Evolutionary conservation across 2,113 vertebrate species (phyloP).

Genomic region (Apistogramma diplotaenia): DNA sequence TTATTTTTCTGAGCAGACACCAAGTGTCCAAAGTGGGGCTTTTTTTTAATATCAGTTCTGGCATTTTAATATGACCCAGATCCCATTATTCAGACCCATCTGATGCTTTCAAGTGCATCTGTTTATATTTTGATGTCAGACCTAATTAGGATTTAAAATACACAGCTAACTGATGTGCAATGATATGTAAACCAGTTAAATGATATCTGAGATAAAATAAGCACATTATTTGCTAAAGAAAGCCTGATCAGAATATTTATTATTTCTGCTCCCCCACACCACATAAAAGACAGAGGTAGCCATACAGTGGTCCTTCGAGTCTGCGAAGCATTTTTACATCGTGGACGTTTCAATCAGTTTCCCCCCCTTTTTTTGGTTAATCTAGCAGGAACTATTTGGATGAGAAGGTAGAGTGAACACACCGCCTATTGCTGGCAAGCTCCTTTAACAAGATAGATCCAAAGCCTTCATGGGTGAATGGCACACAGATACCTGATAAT

Average conservation of each 20-base stretch:
- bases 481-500: neutral
- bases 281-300: neutral
- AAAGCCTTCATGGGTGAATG: neutral
- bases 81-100: slow-evolving; percentile 11
- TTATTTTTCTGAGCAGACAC: neutral
- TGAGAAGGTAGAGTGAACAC: neutral
- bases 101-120: slow-evolving; percentile 37
- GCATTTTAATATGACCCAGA: slow-evolving; percentile 45
- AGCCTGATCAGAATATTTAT: neutral
- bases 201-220: neutral
- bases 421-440: neutral
- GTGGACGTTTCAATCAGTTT: no score
- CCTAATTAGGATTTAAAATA: slow-evolving; percentile 22
- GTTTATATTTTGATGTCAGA: slow-evolving; percentile 19
- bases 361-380: neutral
- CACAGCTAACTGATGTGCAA: neutral
- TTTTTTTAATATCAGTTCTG: slow-evolving; percentile 10
- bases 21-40: neutral
- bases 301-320: no score
- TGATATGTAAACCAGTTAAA: neutral
- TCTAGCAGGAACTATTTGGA: neutral
- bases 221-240: neutral
- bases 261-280: neutral
- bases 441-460: neutral
- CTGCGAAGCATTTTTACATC: no score